phyloP scores from a whole-genome alignment of 2,888 invertebrate genomes.

The Caenorhabditis macrosperma region DNA sequence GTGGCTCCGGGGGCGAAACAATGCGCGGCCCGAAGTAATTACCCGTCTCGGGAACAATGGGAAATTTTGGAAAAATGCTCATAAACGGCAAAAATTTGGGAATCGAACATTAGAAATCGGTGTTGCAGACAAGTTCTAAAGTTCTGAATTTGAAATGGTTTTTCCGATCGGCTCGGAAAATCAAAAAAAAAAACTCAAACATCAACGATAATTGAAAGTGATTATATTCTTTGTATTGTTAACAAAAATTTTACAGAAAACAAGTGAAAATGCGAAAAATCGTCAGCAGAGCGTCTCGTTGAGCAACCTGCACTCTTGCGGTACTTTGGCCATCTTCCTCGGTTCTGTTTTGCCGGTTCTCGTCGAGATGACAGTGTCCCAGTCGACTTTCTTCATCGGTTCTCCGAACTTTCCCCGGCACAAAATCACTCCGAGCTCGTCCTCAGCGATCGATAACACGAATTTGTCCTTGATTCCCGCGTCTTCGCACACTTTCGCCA shows the following conservation, averaged over 20 bases:
- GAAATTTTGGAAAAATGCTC: neutral
- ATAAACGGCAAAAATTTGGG: neutral
- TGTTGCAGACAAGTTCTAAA: neutral
- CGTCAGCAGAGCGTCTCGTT: neutral
- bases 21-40: neutral
- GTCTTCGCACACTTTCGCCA: conserved; percentile 62
- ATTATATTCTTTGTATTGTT: no score
- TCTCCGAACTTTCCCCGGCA: conserved; percentile 58
- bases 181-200: conserved; percentile 24
- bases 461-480: conserved; percentile 59
- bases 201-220: conserved; percentile 11
- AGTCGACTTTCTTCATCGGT: conserved; percentile 53
- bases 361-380: conserved; percentile 51
- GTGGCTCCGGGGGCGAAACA: neutral
- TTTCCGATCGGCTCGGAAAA: no score
- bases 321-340: conserved; percentile 57
- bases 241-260: neutral
- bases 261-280: conserved; percentile 4
- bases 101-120: neutral
- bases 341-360: conserved; percentile 56
- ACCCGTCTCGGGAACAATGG: neutral
- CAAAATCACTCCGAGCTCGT: conserved; percentile 57
- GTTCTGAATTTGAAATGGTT: neutral
- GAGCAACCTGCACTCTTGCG: conserved; percentile 43
- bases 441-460: conserved; percentile 59